Evolutionary conservation across 2,888 invertebrate genomes (phyloP).

Genomic region (Drosophila kambysellisi): DNA sequence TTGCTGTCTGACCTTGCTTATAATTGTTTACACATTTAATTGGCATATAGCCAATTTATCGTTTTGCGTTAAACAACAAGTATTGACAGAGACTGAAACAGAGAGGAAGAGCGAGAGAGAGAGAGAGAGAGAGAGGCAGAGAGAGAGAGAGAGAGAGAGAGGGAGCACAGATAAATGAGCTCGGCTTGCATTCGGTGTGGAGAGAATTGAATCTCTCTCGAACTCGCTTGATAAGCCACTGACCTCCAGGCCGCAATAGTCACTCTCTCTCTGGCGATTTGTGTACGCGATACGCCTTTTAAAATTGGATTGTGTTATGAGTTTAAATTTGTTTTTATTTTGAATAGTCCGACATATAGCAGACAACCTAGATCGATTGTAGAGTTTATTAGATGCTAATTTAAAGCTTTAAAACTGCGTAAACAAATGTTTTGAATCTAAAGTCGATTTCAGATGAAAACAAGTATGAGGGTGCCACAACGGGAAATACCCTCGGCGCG

Average conservation of each 20-base stretch:
- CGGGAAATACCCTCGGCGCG: neutral
- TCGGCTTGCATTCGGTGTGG: slow-evolving; percentile 9
- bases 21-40: slow-evolving; percentile 21
- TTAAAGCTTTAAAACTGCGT: slow-evolving; percentile 11
- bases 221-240: slow-evolving; percentile 70
- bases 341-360: neutral
- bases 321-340: slow-evolving; percentile 28
- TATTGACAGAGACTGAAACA: slow-evolving; percentile 8
- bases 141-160: neutral
- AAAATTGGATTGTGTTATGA: slow-evolving; percentile 39
- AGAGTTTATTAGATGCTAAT: slow-evolving; percentile 12
- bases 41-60: neutral
- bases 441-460: neutral
- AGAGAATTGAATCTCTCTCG: slow-evolving; percentile 15
- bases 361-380: neutral
- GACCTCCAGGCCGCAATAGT: slow-evolving; percentile 55
- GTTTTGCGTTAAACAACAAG: slow-evolving; percentile 5
- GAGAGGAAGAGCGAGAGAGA: slow-evolving; percentile 5
- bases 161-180: neutral
- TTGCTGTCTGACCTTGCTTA: slow-evolving; percentile 1
- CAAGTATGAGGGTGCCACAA: neutral
- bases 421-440: slow-evolving; percentile 3
- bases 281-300: slow-evolving; percentile 49
- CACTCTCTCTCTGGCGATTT: slow-evolving; percentile 11
- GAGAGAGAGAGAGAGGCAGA: neutral